phyloP scores from a whole-genome alignment of 2,113 vertebrate species.

The Andinoacara biseriatus region DNA sequence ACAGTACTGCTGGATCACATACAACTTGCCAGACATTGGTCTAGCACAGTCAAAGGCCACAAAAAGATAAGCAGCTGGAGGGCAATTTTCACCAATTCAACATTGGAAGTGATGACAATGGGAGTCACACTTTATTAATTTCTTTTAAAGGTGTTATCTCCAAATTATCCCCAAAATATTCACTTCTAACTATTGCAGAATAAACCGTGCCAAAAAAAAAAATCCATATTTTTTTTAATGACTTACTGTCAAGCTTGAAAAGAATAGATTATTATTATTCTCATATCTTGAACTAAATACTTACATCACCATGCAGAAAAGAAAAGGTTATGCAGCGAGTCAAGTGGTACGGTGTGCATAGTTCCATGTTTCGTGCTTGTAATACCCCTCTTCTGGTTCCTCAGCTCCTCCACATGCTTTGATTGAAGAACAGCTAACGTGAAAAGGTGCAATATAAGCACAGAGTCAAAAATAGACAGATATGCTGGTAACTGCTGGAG shows the following conservation, averaged over 20 bases:
- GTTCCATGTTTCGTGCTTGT: background rate
- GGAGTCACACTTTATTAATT: background rate
- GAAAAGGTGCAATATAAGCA: background rate
- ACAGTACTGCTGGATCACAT: background rate
- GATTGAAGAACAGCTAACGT: background rate
- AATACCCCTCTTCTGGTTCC: background rate
- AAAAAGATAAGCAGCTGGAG: background rate
- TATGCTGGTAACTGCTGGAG: background rate
- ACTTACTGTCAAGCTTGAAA: background rate
- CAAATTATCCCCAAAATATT: background rate
- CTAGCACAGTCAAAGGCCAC: slow-evolving; percentile 9
- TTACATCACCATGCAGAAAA: background rate
- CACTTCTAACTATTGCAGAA: background rate
- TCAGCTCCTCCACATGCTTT: background rate
- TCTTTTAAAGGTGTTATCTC: background rate
- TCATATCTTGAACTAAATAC: background rate
- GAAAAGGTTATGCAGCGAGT: no score
- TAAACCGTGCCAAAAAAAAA: background rate
- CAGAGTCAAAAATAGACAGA: background rate
- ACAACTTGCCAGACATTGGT: background rate
- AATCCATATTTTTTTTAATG: background rate
- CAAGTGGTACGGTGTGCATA: background rate
- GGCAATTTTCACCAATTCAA: slow-evolving; percentile 11
- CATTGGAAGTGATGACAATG: background rate
- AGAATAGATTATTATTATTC: background rate